Base-by-base conservation (phyloP, 2,888 invertebrate genomes). In the Acanthosepion pharaonis region DNA sequence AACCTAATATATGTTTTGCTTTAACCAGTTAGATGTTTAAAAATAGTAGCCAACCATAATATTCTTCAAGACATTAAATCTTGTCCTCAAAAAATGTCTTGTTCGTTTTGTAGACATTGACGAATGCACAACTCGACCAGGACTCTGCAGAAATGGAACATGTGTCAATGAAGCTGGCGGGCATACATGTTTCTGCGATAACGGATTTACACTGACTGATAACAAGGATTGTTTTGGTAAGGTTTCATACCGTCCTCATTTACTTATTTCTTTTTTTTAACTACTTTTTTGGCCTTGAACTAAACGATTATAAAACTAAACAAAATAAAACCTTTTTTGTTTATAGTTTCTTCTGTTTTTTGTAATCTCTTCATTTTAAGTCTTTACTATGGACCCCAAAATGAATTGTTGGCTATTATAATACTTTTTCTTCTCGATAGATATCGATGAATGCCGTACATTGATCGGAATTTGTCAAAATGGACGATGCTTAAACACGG, bases 161-260 rank as follows among this genome's bases (percentile, higher is more conserved):
- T 99, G 99, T 97, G 98, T 98, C 97, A 99, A 99, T 97, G 97
- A 98, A 94, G 98, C 98, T 97, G 98, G 98, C 0, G 98, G 98
- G 0, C 98, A 98, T 97, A 98, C 98, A 94, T 99, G 99, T 97
- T 98, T 98, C 95, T 99, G 99, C 96, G 98, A 98, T 97, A 98
- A 98, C 18, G 99, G 99, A 0, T 99, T 96, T 95, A 93, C 94
- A 96, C 98, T 98, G 0, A 98, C 98, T 94, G 98, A 98, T 18
- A 98, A 98, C 96, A 98, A 98, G 96, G 98, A 98, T 96, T 99
- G 99, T 96, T 98, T 98, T 93, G 98, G 98, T 98, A 95, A 51
- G 95, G 94, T 23, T 91, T 91, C 64, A 8, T 64, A 1, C 42
- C 15, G 0, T 42, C 91, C 28, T 20, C 20, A 28, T 42, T n/a